Evolutionary conservation across 2,797 vertebrate genomes (phyloP).

Genomic region (Hippocampus kuda): DNA sequence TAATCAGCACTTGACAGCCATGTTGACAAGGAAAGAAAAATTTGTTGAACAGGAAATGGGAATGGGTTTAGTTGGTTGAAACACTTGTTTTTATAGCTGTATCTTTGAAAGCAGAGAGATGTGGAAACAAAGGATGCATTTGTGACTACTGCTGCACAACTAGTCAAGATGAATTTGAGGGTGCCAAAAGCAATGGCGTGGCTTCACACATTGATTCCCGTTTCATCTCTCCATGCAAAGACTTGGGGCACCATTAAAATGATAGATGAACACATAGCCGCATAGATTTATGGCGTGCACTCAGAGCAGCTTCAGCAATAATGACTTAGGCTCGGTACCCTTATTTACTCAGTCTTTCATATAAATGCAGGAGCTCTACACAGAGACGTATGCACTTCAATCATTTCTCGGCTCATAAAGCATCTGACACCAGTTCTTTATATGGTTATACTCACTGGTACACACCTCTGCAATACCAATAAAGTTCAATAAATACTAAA

Average conservation of each 20-base stretch:
- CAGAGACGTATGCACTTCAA: slow-evolving; percentile 1
- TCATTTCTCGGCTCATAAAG: not conserved
- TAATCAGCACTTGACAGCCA: slow-evolving; percentile 42
- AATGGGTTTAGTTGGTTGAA: slow-evolving; percentile 21
- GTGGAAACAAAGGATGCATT: not conserved
- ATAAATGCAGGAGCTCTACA: not conserved
- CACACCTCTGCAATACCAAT: not conserved
- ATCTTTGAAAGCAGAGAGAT: slow-evolving; percentile 16
- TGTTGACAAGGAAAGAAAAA: slow-evolving; percentile 23
- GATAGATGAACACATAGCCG: not conserved
- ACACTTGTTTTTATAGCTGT: slow-evolving; percentile 20
- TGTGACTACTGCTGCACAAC: slow-evolving; percentile 22
- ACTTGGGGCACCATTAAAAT: slow-evolving; percentile 25
- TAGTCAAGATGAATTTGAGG: slow-evolving; percentile 20
- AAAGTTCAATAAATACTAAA: not conserved
- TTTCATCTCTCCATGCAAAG: slow-evolving; percentile 20
- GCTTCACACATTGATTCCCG: slow-evolving; percentile 32
- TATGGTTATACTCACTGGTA: not conserved
- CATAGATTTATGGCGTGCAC: slow-evolving; percentile 9
- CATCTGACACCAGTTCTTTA: not conserved
- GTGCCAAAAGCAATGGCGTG: slow-evolving; percentile 37
- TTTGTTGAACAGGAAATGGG: slow-evolving; percentile 19
- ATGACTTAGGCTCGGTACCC: slow-evolving; percentile 13
- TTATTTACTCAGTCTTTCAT: slow-evolving; percentile 1
- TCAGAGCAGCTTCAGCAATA: slow-evolving; percentile 16